phyloP scores from a whole-genome alignment of 2,888 invertebrate genomes.

The Synergus umbraculus region DNA sequence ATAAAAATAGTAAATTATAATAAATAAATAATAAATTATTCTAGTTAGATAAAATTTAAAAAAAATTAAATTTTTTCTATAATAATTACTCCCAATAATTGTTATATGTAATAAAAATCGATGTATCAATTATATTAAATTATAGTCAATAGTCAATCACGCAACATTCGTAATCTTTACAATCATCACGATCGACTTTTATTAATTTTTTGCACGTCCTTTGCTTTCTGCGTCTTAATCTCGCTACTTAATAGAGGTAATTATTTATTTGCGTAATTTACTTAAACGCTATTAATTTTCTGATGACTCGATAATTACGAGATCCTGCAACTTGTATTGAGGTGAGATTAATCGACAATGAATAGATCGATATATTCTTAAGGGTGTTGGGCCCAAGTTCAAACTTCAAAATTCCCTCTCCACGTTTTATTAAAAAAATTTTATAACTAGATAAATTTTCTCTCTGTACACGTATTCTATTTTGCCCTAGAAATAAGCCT shows the following conservation, averaged over 20 bases:
- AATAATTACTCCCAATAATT: too few relatives aligned
- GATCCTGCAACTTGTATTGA: neutral
- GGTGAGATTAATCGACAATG: neutral
- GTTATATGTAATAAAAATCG: too few relatives aligned
- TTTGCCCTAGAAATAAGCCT: too few relatives aligned
- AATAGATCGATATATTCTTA: neutral
- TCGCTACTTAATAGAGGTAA: neutral
- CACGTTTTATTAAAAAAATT: too few relatives aligned
- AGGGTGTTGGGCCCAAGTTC: too few relatives aligned
- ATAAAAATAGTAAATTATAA: too few relatives aligned
- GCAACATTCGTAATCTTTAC: neutral
- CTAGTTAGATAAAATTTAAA: too few relatives aligned
- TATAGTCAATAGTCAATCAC: neutral
- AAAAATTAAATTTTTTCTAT: too few relatives aligned
- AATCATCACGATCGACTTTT: neutral
- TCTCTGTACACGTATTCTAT: too few relatives aligned
- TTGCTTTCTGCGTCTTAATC: constrained; percentile 16
- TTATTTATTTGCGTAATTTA: constrained; percentile 32
- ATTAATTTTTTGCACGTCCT: neutral
- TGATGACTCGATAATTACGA: constrained; percentile 10
- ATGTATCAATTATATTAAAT: neutral
- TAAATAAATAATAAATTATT: too few relatives aligned
- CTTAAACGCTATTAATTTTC: constrained; percentile 37
- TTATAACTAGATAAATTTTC: too few relatives aligned
- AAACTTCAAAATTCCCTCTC: too few relatives aligned